Evolutionary conservation across 2,888 invertebrate genomes (phyloP), one percentile per base, ranked within the genome.

Genomic region (Lasioglossum oenotherae): DNA sequence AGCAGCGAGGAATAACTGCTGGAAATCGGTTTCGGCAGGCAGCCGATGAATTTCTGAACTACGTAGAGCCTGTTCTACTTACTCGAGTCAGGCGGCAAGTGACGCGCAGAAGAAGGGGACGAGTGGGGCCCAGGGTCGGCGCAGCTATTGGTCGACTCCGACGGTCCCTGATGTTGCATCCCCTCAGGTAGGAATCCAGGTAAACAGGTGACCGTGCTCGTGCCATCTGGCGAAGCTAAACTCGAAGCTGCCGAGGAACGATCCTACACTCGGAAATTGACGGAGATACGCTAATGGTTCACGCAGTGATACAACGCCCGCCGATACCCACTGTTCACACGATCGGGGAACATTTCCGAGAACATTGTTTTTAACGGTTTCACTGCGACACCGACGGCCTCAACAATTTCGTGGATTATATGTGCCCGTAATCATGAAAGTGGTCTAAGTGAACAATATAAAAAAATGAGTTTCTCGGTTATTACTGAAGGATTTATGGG

Each of bases 131-230:
- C 84, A 88, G 91, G 88, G 89, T 90, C 91, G 91, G 19, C 44
- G 57, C 27, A 60, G 72, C 83, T 84, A 90, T 90, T 90, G 90
- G 90, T 82, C 81, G 84, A 23, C 27, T 74, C 4, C 81, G 83
- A 69, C 73, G 73, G 73, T 78, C 86, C 85, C 82, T 80, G 71
- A 80, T 75, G 81, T 71, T 73, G 74, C 31, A 71, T 79, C 44
- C 69, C 74, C 41, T 79, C 87, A 87, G 89, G 88, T 89, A 88
- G 84, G 88, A 88, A 81, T 86, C 83, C 86, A 82, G 87, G 88
- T 83, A 91, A 78, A 90, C 92, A 92, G 92, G 92, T 92, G 90
- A 87, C 73, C 78, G 87, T 77, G n/a, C 78, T 76, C 64, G 74
- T 88, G 92, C 92, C 92, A 91, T 90, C 92, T 92, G 84, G 88